phyloP scores from a whole-genome alignment of 2,797 vertebrate genomes.

The Lutjanus argentimaculatus region DNA sequence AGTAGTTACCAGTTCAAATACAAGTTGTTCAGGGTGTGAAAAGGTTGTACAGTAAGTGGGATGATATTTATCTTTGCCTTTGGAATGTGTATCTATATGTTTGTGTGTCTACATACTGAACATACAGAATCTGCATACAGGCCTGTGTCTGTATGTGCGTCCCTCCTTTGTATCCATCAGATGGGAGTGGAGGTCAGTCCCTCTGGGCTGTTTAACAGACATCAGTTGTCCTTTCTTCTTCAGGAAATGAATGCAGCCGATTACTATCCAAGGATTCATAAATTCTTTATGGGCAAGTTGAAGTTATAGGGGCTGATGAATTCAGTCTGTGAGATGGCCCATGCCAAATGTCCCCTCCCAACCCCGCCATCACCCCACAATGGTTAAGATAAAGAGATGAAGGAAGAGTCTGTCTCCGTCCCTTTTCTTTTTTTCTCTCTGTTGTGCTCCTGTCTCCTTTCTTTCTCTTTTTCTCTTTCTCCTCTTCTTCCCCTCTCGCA shows the following conservation, averaged over 20 bases:
- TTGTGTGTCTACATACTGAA: constrained; percentile 16
- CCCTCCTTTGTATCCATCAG: constrained; percentile 69
- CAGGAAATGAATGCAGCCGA: constrained; percentile 92
- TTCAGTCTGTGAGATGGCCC: constrained; percentile 83
- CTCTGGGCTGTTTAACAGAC: constrained; percentile 92
- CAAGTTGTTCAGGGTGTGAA: not conserved
- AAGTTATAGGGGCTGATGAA: constrained; percentile 87
- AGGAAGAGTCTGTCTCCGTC: constrained; percentile 50
- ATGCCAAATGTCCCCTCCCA: constrained; percentile 66
- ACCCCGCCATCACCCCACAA: constrained; percentile 53
- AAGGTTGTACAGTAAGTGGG: constrained; percentile 8
- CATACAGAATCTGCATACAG: constrained; percentile 15
- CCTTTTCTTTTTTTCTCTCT: constrained; percentile 23
- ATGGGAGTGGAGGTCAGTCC: constrained; percentile 90
- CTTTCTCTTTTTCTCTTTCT: constrained; percentile 13
- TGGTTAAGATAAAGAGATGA: constrained; percentile 72
- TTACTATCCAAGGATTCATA: constrained; percentile 92
- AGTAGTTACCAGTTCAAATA: constrained; percentile 48
- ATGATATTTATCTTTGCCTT: constrained; percentile 23
- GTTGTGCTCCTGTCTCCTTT: constrained; percentile 21
- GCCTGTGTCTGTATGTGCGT: constrained; percentile 45
- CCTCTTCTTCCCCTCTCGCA: constrained; percentile 26
- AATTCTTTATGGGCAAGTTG: constrained; percentile 90
- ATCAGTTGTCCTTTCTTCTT: constrained; percentile 90
- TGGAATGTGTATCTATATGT: constrained; percentile 25